These are phyloP conservation scores for Lucinisca nassula DNA, from an alignment of 2,888 invertebrate species.

Conservation along the genomic window DNA sequence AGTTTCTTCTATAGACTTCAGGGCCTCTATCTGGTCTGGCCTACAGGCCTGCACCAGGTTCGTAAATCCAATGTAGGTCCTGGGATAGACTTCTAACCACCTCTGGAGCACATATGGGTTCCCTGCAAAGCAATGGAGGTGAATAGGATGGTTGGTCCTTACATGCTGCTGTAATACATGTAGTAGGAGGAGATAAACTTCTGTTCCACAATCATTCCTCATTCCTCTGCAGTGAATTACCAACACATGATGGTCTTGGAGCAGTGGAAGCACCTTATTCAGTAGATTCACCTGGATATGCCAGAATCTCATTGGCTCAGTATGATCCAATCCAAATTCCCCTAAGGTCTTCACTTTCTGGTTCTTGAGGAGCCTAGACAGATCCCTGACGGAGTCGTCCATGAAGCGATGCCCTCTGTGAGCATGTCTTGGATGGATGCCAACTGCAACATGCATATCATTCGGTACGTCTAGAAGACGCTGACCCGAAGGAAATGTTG, in stretches of 20 bases:
- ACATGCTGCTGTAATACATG: no score
- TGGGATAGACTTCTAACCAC: no score
- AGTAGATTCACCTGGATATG: background rate
- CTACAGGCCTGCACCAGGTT: no score
- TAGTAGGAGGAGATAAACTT: background rate
- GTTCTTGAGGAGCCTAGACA: background rate
- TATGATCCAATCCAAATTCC: background rate
- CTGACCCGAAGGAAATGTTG: background rate
- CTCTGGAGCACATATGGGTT: no score
- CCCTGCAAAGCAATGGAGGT: no score
- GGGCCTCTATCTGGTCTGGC: no score
- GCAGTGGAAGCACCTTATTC: background rate
- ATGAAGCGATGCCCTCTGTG: background rate
- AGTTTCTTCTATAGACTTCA: no score
- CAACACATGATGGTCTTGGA: background rate
- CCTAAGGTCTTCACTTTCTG: background rate
- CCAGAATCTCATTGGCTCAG: background rate
- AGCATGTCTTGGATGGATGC: slow-evolving; percentile 1
- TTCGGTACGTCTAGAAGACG: background rate
- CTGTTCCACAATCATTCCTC: slow-evolving; percentile 4
- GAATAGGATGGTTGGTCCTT: no score
- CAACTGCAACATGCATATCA: background rate
- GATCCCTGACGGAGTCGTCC: background rate
- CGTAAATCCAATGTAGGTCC: no score
- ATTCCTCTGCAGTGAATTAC: slow-evolving; percentile 11